These are phyloP conservation scores for Alca torda DNA, from an alignment of 2,797 vertebrate genomes.

Conservation along the genomic window DNA sequence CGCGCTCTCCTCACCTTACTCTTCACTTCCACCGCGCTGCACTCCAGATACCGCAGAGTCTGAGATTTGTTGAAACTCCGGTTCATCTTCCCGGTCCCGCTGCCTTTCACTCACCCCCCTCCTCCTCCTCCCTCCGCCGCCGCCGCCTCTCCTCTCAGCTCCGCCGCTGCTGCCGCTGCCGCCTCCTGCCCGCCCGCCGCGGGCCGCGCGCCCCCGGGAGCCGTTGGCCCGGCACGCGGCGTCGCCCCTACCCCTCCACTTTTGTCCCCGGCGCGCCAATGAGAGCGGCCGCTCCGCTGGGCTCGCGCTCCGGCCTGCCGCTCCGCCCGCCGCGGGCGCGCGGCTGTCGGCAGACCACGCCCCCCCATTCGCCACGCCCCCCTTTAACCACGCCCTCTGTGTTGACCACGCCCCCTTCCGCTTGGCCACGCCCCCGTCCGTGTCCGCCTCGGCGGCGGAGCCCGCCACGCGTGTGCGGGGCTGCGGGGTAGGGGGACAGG, in stretches of 20 bases:
- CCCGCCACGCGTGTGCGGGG: not conserved
- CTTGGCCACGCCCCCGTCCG: too few relatives aligned
- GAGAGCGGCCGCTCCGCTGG: not conserved
- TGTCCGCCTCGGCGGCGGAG: not conserved
- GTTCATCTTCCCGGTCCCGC: conserved; percentile 85
- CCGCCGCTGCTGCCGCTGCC: not conserved
- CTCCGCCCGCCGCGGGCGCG: not conserved
- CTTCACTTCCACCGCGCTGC: conserved; percentile 93
- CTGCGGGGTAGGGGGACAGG: too few relatives aligned
- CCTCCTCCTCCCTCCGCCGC: not conserved
- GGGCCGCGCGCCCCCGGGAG: conserved; percentile 31
- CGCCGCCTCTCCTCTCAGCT: not conserved
- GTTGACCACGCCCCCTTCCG: too few relatives aligned
- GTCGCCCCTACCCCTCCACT: not conserved
- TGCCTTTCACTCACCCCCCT: not conserved
- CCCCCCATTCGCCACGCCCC: not conserved
- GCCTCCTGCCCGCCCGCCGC: not conserved
- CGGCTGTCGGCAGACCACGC: not conserved
- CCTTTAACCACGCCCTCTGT: too few relatives aligned
- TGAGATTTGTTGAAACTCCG: conserved; percentile 94
- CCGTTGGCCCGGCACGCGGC: not conserved
- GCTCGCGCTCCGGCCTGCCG: not conserved
- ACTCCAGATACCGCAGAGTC: conserved; percentile 85
- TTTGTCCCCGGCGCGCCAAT: conserved; percentile 3
- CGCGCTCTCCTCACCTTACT: conserved; percentile 87